Base-by-base conservation (phyloP, 1,140 invertebrate genomes). In the Proales similis region DNA sequence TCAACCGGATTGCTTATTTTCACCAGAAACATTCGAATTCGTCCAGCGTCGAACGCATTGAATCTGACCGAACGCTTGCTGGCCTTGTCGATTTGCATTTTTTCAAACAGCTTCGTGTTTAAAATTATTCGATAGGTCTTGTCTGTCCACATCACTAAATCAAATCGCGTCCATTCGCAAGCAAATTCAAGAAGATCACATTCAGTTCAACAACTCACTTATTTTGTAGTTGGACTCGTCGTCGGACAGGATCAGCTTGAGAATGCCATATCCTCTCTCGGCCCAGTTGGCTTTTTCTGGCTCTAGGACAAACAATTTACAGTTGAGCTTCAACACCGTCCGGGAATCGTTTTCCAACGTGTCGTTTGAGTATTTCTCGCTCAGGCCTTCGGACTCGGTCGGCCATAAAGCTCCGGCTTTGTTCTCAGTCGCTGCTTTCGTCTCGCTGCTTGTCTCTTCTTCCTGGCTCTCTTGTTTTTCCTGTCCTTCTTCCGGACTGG, bases 101-200 rank as follows among this genome's bases (percentile, higher is more conserved):
- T 61, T 3, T 45, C 39, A 20, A 61, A 61, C 14, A 61, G 27
- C 27, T 45, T 45, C 5, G 26, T 45, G 38, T 61, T 61, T 1
- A 61, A 27, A n/a, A 61, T 61, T 5, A 61, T n/a, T 20, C 57
- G 36, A 42, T 30, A 61, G n/a, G 17, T 33, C 47, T 61, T 61
- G 19, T 61, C 57, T 30, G 39, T 45, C 39, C 57, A 45, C 57
- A 61, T 61, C 39, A 61, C 51, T 60, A 36, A 24, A 39, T 20
- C n/a, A 9, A 36, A 36, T 9, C 33, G 33, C 9, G n/a, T 9
- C 9, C n/a, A 36, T 36, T 36, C 33, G n/a, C n/a, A 9, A n/a
- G 9, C 33, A 36, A 36, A 36, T 9, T n/a, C n/a, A 36, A 36
- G 33, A 9, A 9, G 33, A n/a, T 9, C 5, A 26, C 27, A 38